These are phyloP conservation scores for Hesperia comma DNA, from an alignment of 2,888 invertebrate species.

Conservation along the genomic window DNA sequence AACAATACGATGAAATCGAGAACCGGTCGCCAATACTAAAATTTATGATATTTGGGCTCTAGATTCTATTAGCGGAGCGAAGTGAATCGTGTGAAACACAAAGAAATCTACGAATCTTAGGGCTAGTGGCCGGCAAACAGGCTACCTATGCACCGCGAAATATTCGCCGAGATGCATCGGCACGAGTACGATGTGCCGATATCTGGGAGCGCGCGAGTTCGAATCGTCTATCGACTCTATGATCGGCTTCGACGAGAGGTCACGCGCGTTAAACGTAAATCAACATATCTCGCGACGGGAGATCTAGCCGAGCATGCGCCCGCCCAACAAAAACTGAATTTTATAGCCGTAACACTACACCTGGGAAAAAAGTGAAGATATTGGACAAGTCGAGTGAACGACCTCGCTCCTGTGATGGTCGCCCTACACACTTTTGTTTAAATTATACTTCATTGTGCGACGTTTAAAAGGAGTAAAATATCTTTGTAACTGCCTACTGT, in stretches of 20 bases:
- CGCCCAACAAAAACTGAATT: slow-evolving; percentile 79
- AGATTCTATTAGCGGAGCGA: slow-evolving; percentile 45
- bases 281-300: slow-evolving; percentile 83
- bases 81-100: slow-evolving; percentile 70
- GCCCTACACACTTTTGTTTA: not conserved
- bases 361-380: slow-evolving; percentile 77
- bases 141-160: slow-evolving; percentile 66
- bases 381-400: slow-evolving; percentile 70
- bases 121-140: slow-evolving; percentile 61
- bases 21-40: slow-evolving; percentile 39
- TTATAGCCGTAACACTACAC: slow-evolving; percentile 81
- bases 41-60: slow-evolving; percentile 49
- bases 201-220: slow-evolving; percentile 73
- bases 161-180: slow-evolving; percentile 81
- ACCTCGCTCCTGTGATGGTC: slow-evolving; percentile 32
- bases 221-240: slow-evolving; percentile 82
- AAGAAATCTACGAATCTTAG: slow-evolving; percentile 75
- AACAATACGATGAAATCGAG: slow-evolving; percentile 27
- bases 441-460: too few relatives aligned
- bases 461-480: too few relatives aligned
- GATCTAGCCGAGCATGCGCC: slow-evolving; percentile 78
- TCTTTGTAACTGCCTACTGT: too few relatives aligned
- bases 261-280: slow-evolving; percentile 84
- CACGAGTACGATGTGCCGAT: slow-evolving; percentile 81
- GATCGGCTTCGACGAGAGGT: slow-evolving; percentile 80